Percentiles rank a stretch among this genome's conserved stretches.
Evolutionary conservation across 2,888 invertebrate species (phyloP).

Genomic region (Tenthredo mesomela): DNA sequence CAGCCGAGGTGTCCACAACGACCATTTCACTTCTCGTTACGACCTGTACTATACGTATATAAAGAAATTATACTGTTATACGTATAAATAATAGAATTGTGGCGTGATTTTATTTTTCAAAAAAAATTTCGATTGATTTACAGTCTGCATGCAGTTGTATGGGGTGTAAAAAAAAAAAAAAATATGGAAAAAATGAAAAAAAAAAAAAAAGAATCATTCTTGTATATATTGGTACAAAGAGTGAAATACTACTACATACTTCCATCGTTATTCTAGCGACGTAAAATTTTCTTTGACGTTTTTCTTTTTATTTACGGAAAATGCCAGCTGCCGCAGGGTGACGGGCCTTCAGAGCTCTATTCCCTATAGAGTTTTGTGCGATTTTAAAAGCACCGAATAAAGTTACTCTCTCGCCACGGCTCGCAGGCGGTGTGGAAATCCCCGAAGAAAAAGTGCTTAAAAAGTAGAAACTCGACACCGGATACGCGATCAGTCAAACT

Average conservation of each 20-base stretch:
- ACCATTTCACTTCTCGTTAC: background rate
- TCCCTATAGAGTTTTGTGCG: slow-evolving; percentile 23
- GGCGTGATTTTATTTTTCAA: too few species aligned
- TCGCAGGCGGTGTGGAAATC: background rate
- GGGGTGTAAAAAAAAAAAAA: too few species aligned
- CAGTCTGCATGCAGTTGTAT: too few species aligned
- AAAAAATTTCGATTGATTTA: too few species aligned
- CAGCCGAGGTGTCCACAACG: background rate
- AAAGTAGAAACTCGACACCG: slow-evolving; percentile 19
- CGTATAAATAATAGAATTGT: too few species aligned
- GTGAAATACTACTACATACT: background rate
- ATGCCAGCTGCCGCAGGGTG: background rate
- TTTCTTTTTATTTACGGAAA: background rate
- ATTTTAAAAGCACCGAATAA: slow-evolving; percentile 36
- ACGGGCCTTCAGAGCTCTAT: background rate
- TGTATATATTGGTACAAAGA: background rate
- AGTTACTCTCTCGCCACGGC: slow-evolving; percentile 7
- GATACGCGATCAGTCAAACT: slow-evolving; percentile 43
- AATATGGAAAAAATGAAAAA: too few species aligned
- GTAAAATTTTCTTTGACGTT: background rate
- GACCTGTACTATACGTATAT: background rate
- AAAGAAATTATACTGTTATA: too few species aligned
- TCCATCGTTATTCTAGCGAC: slow-evolving; percentile 3
- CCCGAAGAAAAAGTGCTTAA: slow-evolving; percentile 35
- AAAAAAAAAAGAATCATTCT: too few species aligned